Evolutionary conservation across 1,140 invertebrate genomes (phyloP).

Genomic region (Hylyphantes graminicola): DNA sequence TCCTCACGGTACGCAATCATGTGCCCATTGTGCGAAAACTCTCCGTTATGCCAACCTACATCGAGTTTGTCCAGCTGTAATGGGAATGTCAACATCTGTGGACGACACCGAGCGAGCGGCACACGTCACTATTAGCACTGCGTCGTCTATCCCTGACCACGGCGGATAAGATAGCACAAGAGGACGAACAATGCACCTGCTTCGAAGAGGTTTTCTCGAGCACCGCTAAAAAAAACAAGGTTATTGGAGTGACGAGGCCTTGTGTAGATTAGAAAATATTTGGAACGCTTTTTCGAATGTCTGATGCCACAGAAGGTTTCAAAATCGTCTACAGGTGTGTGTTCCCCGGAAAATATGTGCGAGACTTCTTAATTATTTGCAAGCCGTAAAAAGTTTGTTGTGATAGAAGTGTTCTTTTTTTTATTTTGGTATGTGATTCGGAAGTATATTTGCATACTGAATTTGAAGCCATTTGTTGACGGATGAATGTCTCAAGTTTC

Average conservation of each 20-base stretch:
- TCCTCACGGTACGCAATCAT: too few relatives aligned
- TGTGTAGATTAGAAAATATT: constrained; percentile 9
- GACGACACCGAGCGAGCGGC: constrained; percentile 21
- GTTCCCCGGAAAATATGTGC: too few relatives aligned
- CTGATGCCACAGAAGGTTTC: too few relatives aligned
- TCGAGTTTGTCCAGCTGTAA: constrained; percentile 43
- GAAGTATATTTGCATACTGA: too few relatives aligned
- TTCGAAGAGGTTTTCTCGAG: constrained; percentile 4
- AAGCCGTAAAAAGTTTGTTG: background rate
- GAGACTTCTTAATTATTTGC: too few relatives aligned
- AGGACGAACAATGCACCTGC: constrained; percentile 30
- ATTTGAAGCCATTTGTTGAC: too few relatives aligned
- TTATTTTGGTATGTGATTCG: too few relatives aligned
- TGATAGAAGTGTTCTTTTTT: too few relatives aligned
- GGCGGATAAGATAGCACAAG: constrained; percentile 34
- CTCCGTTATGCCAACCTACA: constrained; percentile 2
- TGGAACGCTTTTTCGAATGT: background rate
- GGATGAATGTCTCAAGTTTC: too few relatives aligned
- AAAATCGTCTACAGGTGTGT: too few relatives aligned
- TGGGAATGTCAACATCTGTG: constrained; percentile 53
- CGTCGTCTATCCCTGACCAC: constrained; percentile 4
- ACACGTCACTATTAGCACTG: constrained; percentile 7
- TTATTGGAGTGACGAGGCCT: constrained; percentile 9
- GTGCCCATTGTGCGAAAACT: background rate
- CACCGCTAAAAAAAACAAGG: constrained; percentile 14